Base-by-base conservation (phyloP, 2,888 invertebrate species). In the Hedya salicella region DNA sequence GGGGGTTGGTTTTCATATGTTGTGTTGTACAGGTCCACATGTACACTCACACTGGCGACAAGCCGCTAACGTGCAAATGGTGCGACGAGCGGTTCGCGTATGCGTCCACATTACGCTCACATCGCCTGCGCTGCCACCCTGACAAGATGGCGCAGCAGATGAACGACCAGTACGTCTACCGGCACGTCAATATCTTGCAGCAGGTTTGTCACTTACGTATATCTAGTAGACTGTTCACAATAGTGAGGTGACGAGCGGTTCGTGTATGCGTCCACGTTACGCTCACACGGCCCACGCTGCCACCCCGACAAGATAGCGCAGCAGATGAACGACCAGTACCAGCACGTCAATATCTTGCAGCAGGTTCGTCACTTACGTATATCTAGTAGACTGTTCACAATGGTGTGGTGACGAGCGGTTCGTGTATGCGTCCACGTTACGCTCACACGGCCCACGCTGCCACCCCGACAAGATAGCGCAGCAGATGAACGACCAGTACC, bases 71-170 rank as follows among this genome's bases (percentile, higher is more conserved):
- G 53, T 93, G 93, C 81, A 92, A 93, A 74, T 93, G 93, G 89
- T 93, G 93, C 78, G 88, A 89, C 69, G 93, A 93, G 78, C 86
- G 92, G 56, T 93, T 93, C 78, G 89, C 93, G 70, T 93, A 93
- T 83, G 93, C 93, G 75, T 93, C 93, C 1, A 93, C 93, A 59
- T 85, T 93, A 77, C 92, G 93, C 74, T 91, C 93, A 75, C 93
- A 93, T 78, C 91, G 93, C 32, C 83, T 93, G 75, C 89, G 93
- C 70, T 90, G 89, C 71, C 93, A 93, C 75, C 90, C 93, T 17
- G 93, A 93, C 79, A 90, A 90, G 78, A 82, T 89, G 86, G 78
- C 85, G 40, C 75, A 78, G 71, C 85, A 82, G 65, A 67, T 73
- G 56, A 68, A 68, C 48, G 61, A 69, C 32, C 74, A 76, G 25